A percentile compares a stretch with the other conserved stretches of the same genome.
These are phyloP conservation scores for Acheta domesticus DNA, from an alignment of 2,888 invertebrate species.

Conservation along the genomic window DNA sequence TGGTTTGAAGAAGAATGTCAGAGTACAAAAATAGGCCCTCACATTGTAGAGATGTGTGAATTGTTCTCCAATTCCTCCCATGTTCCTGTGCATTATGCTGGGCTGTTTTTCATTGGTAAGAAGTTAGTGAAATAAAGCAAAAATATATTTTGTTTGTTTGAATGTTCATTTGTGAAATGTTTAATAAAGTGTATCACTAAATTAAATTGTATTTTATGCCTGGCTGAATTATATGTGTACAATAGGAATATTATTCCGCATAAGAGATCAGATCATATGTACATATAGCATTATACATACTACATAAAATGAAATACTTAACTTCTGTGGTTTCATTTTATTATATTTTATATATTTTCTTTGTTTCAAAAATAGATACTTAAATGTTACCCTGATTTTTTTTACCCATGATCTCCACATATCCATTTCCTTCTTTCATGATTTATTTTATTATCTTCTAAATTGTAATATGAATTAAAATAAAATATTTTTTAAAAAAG, in stretches of 20 bases:
- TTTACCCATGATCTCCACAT: too few species aligned
- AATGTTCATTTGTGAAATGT: slow-evolving; percentile 11
- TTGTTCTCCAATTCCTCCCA: not conserved
- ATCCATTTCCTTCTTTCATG: too few species aligned
- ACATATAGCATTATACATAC: slow-evolving; percentile 31
- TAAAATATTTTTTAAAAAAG: too few species aligned
- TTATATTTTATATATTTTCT: too few species aligned
- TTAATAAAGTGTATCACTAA: slow-evolving; percentile 3
- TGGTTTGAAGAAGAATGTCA: not conserved
- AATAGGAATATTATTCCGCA: slow-evolving; percentile 29
- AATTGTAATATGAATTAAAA: too few species aligned
- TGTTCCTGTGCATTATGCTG: not conserved
- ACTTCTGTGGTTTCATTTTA: slow-evolving; percentile 33
- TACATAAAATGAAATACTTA: slow-evolving; percentile 25
- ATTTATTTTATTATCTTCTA: too few species aligned
- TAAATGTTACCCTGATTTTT: too few species aligned
- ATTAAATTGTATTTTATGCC: slow-evolving; percentile 20
- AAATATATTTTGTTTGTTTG: not conserved
- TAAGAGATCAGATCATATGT: slow-evolving; percentile 26
- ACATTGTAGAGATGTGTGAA: not conserved
- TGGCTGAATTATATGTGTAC: slow-evolving; percentile 25
- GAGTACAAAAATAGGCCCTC: slow-evolving; percentile 11
- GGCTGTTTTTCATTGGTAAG: slow-evolving; percentile 1
- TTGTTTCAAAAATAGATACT: too few species aligned
- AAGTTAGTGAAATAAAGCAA: not conserved